Base-by-base conservation (phyloP, 1,140 invertebrate genomes). In the Luehdorfia chinensis region DNA sequence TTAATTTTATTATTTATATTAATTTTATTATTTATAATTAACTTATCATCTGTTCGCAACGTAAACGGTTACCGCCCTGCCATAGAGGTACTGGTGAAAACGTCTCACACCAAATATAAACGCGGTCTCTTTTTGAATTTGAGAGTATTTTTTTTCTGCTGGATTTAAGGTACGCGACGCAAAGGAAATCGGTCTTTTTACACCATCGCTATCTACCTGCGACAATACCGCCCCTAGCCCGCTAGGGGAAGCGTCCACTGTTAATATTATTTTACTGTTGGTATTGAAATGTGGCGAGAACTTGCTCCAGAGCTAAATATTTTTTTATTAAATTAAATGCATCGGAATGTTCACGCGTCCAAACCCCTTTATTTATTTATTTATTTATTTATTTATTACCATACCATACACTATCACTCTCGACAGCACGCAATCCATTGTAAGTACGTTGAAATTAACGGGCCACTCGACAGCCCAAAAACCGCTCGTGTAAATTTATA, bases 231-330 rank as follows among this genome's bases (percentile, higher is more conserved):
- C 72, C 1, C 55, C 74, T 4, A 77, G 33, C 0, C 68, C 75
- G n/a, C n/a, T 46, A 9, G 52, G 59, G 5, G 59, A 71, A 6
- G 74, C 79, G 36, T n/a, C n/a, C n/a, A n/a, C n/a, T n/a, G n/a
- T n/a, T n/a, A n/a, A n/a, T n/a, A n/a, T n/a, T n/a, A n/a, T 75
- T 70, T 67, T 68, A 16, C 66, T 52, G 3, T 56, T 52, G 8
- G 72, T 68, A 30, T 88, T 54, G 47, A 71, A 86, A 51, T 83
- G 85, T 3, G 60, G n/a, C n/a, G n/a, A n/a, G n/a, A n/a, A n/a
- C 43, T 5, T 48, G 34, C 15, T 67, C 56, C 0, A 64, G 68
- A 46, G 66, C 41, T n/a, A 80, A 45, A 23, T 21, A 33, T 14
- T 51, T 28, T 59, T 76, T 74, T 21, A 72, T 63, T 14, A 7